Percentiles rank a stretch among this genome's conserved stretches.
Evolutionary conservation across 2,797 vertebrate genomes (phyloP).

Genomic region (Spinus olivaceus): DNA sequence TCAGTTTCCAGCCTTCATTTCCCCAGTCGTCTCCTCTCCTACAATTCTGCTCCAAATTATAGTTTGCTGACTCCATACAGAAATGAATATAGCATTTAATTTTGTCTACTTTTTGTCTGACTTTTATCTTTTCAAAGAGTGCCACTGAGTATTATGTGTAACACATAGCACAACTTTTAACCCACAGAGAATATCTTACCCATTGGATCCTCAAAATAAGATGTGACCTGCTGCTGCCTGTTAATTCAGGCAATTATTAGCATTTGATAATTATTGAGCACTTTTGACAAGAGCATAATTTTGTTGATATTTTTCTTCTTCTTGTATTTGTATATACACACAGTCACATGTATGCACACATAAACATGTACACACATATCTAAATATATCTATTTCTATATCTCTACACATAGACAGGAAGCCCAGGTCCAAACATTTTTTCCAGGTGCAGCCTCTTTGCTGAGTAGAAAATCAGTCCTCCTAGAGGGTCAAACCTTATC

Average conservation of each 20-base stretch:
- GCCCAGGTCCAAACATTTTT: neutral
- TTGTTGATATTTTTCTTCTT: neutral
- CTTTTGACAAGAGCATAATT: neutral
- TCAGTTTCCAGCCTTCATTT: neutral
- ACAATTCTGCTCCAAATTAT: neutral
- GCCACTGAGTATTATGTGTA: accelerated
- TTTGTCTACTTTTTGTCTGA: neutral
- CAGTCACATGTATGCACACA: accelerated
- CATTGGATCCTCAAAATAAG: neutral
- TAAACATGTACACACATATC: accelerated
- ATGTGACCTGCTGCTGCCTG: neutral
- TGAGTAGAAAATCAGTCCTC: neutral
- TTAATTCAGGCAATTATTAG: neutral
- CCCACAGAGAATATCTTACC: neutral
- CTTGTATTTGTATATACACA: neutral
- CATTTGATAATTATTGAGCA: neutral
- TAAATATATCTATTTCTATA: neutral
- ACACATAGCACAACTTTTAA: accelerated
- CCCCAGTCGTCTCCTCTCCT: neutral
- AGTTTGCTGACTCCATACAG: neutral
- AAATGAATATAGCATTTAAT: neutral
- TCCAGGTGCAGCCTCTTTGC: neutral
- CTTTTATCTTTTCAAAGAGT: neutral
- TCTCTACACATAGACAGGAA: neutral
- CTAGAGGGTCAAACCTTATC: neutral